Evolutionary conservation across 2,888 invertebrate species (phyloP).

Genomic region (Thysanoteuthis rhombus): DNA sequence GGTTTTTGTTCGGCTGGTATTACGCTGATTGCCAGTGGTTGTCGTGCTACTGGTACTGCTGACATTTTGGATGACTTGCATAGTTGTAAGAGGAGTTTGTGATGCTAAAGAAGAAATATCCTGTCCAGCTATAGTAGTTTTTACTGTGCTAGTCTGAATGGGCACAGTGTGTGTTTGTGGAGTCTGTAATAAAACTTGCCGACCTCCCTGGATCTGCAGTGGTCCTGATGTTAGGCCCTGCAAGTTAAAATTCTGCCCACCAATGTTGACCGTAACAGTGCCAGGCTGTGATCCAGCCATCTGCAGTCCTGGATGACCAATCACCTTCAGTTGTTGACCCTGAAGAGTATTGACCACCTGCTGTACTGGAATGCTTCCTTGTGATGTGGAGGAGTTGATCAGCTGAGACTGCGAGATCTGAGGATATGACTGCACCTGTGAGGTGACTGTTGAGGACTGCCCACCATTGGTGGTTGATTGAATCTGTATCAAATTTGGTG

Average conservation of each 20-base stretch:
- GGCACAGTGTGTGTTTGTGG: slow-evolving; percentile 19
- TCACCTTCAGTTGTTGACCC: slow-evolving; percentile 38
- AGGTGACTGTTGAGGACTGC: slow-evolving; percentile 28
- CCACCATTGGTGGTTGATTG: slow-evolving; percentile 35
- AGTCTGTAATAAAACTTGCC: slow-evolving; percentile 30
- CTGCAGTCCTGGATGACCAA: slow-evolving; percentile 37
- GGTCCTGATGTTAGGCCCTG: slow-evolving; percentile 41
- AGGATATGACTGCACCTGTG: slow-evolving; percentile 32
- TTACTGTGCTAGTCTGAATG: slow-evolving; percentile 27
- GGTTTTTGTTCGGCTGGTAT: slow-evolving; percentile 19
- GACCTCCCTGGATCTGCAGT: slow-evolving; percentile 14
- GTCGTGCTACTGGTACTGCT: slow-evolving; percentile 19
- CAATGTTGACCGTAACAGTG: slow-evolving; percentile 51
- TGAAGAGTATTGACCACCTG: slow-evolving; percentile 37
- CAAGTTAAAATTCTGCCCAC: slow-evolving; percentile 51
- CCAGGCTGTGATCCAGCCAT: slow-evolving; percentile 35
- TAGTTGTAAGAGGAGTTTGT: slow-evolving; percentile 25
- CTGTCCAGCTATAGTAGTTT: slow-evolving; percentile 32
- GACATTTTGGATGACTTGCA: slow-evolving; percentile 23
- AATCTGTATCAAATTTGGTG: slow-evolving; percentile 33
- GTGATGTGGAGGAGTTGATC: slow-evolving; percentile 35
- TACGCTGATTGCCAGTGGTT: slow-evolving; percentile 30
- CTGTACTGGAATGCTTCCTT: slow-evolving; percentile 37
- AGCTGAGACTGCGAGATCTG: slow-evolving; percentile 38
- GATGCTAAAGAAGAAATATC: slow-evolving; percentile 38